Evolutionary conservation across 2,797 vertebrate genomes (phyloP).

Genomic region (Sebastes kiyomatsui): DNA sequence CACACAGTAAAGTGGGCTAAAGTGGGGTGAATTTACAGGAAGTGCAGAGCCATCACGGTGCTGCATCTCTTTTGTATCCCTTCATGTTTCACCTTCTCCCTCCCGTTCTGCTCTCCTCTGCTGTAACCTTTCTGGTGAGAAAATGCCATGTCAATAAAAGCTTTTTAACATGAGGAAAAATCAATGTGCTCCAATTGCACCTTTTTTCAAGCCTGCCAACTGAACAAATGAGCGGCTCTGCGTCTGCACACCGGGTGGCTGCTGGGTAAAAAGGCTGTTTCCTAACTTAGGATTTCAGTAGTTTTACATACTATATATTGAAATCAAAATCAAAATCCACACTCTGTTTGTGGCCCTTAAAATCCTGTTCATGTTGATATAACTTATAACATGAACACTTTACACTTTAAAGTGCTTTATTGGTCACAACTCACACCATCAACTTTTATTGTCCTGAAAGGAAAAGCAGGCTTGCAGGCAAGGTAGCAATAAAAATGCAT

Average conservation of each 20-base stretch:
- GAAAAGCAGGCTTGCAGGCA: slow-evolving; percentile 33
- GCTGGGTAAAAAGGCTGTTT: background rate
- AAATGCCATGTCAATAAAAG: slow-evolving; percentile 78
- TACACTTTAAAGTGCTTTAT: slow-evolving; percentile 45
- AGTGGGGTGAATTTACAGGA: slow-evolving; percentile 46
- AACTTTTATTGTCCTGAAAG: slow-evolving; percentile 57
- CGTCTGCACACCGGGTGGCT: background rate
- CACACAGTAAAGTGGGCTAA: slow-evolving; percentile 47
- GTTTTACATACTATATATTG: background rate
- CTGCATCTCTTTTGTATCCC: slow-evolving; percentile 35
- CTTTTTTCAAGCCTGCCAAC: slow-evolving; percentile 36
- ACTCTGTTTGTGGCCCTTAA: background rate
- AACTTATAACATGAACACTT: slow-evolving; percentile 28
- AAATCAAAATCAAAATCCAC: background rate
- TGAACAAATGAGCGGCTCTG: slow-evolving; percentile 17
- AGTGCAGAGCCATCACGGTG: background rate
- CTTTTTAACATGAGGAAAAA: slow-evolving; percentile 74
- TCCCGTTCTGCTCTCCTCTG: slow-evolving; percentile 17
- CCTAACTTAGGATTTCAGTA: background rate
- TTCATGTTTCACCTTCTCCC: slow-evolving; percentile 48
- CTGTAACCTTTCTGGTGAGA: slow-evolving; percentile 62
- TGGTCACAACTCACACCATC: slow-evolving; percentile 47
- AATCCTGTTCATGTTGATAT: background rate
- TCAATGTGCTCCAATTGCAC: slow-evolving; percentile 69
- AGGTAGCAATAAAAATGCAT: slow-evolving; percentile 52